phyloP scores from a whole-genome alignment of 2,888 invertebrate species.

The Chaitophorus viminalis region DNA sequence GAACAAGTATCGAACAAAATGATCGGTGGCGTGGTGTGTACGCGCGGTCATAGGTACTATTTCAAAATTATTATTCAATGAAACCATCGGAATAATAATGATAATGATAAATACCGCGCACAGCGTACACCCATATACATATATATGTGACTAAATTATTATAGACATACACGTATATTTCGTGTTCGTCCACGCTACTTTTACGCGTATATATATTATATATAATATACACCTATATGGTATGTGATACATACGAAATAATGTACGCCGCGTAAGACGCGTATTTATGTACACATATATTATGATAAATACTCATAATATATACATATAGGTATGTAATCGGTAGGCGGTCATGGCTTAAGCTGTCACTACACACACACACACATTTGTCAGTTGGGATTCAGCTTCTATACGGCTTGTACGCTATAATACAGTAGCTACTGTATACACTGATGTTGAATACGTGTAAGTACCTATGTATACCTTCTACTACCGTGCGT shows the following conservation, averaged over 20 bases:
- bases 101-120: neutral
- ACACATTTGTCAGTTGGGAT: conserved; percentile 21
- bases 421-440: too few relatives aligned
- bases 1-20: too few relatives aligned
- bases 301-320: too few relatives aligned
- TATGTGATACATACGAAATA: neutral
- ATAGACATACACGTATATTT: neutral
- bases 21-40: too few relatives aligned
- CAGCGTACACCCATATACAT: too few relatives aligned
- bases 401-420: too few relatives aligned
- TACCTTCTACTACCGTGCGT: neutral
- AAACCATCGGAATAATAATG: neutral
- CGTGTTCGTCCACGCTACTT: neutral
- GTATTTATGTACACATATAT: neutral
- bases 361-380: neutral
- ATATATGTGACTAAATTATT: too few relatives aligned
- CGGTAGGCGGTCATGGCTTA: conserved; percentile 21
- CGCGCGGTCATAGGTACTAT: neutral
- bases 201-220: too few relatives aligned
- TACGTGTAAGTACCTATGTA: too few relatives aligned
- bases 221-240: too few relatives aligned
- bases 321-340: neutral
- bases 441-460: neutral
- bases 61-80: neutral
- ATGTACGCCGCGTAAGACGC: too few relatives aligned